Base-by-base conservation (phyloP, 1,140 invertebrate species). In the Drosophila nannoptera region DNA sequence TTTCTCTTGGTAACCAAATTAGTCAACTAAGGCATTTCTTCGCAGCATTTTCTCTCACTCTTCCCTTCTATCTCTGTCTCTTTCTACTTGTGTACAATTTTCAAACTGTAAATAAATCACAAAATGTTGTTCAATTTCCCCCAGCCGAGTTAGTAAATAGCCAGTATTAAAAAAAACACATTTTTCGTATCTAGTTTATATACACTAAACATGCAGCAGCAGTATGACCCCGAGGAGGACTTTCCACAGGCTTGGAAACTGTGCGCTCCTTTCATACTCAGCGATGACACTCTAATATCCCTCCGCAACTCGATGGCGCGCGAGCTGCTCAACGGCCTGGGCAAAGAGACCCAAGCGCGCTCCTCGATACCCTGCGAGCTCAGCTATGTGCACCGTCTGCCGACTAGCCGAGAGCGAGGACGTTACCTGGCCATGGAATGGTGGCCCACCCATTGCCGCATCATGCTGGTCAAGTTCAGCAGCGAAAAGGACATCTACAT, bases 391-490 rank as follows among this genome's bases (percentile, higher is more conserved):
- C 95, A 97, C 88, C 93, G 98, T 87, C 92, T 99, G 59, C 98
- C 98, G 0, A 95, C 97, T 91, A 98, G 98, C 55, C 95, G 94
- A 94, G 98, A 99, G 91, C 92, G 93, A 48, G 98, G 98, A 22
- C 96, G 98, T 90, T 99, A 98, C 89, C 90, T 99, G 77, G 98
- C 98, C 1, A 91, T 99, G 58, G 98, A 99, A 91, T 92, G 99
- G 73, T 98, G 98, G 40, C 98, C 98, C 0, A 99, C 98, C 7
- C 99, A 99, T 90, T 99, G 99, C 91, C 93, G 98, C 61, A 98
- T 99, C 5, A 91, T 99, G 46, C 91, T 99, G n/a, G 97, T 99
- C 77, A 94, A 96, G 63, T 91, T 99, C 55, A 92, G 95, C 43
- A 94, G 94, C 48, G 93, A 94, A 72, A 93, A 92, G 69, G 92